Evolutionary conservation across 1,140 invertebrate genomes (phyloP), one percentile per base, ranked within the genome.

Genomic region (Chironomus striatipennis): DNA sequence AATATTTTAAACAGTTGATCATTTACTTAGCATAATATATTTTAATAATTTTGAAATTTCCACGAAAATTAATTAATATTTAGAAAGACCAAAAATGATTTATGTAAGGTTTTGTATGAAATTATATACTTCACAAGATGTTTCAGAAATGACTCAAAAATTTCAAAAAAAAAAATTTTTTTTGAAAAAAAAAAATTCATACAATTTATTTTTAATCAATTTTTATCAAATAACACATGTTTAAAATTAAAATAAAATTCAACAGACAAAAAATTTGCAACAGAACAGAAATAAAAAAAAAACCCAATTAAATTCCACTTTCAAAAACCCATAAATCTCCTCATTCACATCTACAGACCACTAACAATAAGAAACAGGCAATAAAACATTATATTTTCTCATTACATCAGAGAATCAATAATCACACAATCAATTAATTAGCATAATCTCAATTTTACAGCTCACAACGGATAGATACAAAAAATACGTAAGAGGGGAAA

Each of bases 391-490:
- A 12, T 57, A 12, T n/a, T 57, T 57, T 57, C 47, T 12, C n/a
- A 57, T 57, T 57, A 57, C 47, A 57, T 57, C 47, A 57, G 20
- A 70, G 17, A 70, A 18, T 70, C 20, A 70, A 70, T 21, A 70
- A 70, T 70, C 20, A 70, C 17, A 70, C 65, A 70, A 70, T 70
- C 65, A 70, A 70, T 70, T 70, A 70, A 70, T 70, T 70, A 70
- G 65, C 65, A 70, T 70, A 70, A 70, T 20, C 65, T 70, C 65
- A 20, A 70, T 70, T 70, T 18, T 9, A 57, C 47, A 34, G 24
- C 24, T 34, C 24, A 34, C 24, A 34, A 2, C 24, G 24, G 5
- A 1, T 34, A 34, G 24, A 34, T 34, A 34, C 5, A 34, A n/a
- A n/a, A n/a, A 12, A 57, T 57, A 15, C 5, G 15, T n/a, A 57